Conservation (phyloP, 2,888 invertebrate genomes). For the Melanostoma mellinum region DNA sequence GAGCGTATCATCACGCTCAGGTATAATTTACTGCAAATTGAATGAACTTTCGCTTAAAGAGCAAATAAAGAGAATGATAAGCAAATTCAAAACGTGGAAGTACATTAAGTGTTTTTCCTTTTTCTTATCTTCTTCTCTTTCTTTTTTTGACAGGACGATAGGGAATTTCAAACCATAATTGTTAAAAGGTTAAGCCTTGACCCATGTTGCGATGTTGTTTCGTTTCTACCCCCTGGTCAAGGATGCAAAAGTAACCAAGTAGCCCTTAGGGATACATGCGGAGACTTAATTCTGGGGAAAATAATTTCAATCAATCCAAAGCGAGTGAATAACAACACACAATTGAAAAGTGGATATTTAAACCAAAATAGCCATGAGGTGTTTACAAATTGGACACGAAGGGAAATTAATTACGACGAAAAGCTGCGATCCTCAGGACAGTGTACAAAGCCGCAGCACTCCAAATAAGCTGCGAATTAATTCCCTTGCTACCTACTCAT, state of each 20-base stretch:
- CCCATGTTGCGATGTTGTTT: constrained; percentile 6
- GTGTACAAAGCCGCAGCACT: too few species aligned
- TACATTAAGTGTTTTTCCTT: constrained; percentile 23
- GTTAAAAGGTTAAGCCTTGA: too few species aligned
- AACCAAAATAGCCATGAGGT: too few species aligned
- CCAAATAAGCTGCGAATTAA: too few species aligned
- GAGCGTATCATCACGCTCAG: constrained; percentile 51
- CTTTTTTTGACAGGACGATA: too few species aligned
- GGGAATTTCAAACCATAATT: too few species aligned
- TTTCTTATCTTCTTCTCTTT: too few species aligned
- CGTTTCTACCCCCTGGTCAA: neutral
- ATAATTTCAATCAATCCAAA: constrained; percentile 29
- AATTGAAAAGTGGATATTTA: constrained; percentile 20
- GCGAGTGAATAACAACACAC: constrained; percentile 2
- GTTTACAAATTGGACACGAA: neutral
- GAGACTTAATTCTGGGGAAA: constrained; percentile 8
- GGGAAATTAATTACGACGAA: neutral
- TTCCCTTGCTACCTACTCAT: too few species aligned
- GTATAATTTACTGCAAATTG: constrained; percentile 71
- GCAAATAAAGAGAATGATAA: constrained; percentile 37
- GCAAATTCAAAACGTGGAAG: constrained; percentile 13
- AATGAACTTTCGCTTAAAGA: constrained; percentile 61
- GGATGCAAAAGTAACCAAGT: constrained; percentile 7
- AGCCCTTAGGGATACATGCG: constrained; percentile 1
- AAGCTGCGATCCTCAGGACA: neutral